These are phyloP conservation scores for Brachionus koreanus DNA, from an alignment of 1,140 invertebrate genomes.

Conservation along the genomic window DNA sequence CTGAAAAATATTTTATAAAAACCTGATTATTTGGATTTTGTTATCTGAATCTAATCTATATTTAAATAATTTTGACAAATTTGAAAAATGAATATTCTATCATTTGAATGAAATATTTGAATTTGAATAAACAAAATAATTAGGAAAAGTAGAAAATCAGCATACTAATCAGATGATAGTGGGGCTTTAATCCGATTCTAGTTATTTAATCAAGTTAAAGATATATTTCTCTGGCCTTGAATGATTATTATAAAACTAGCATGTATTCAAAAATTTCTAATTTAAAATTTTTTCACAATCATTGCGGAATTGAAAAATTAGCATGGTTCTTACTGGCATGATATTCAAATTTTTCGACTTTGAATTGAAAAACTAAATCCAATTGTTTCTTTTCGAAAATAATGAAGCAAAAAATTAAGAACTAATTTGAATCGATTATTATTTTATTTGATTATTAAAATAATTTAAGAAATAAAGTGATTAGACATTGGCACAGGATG, in stretches of 20 bases:
- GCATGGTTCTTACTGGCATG: background rate
- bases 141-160: background rate
- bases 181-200: background rate
- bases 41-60: background rate
- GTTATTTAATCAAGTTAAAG: background rate
- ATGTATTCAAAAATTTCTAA: background rate
- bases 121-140: background rate
- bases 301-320: background rate
- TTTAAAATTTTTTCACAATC: background rate
- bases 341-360: background rate
- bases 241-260: background rate
- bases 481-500: background rate
- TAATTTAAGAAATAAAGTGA: background rate
- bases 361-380: background rate
- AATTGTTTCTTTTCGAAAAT: background rate
- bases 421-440: background rate
- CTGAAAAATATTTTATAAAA: background rate
- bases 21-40: background rate
- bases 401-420: background rate
- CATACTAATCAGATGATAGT: background rate
- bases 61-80: background rate
- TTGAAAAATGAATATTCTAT: background rate
- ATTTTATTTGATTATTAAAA: background rate
- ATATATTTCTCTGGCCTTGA: background rate
- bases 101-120: background rate